These are phyloP conservation scores for Nephrocerus scutellatus DNA, from an alignment of 2,888 invertebrate genomes.

Conservation along the genomic window DNA sequence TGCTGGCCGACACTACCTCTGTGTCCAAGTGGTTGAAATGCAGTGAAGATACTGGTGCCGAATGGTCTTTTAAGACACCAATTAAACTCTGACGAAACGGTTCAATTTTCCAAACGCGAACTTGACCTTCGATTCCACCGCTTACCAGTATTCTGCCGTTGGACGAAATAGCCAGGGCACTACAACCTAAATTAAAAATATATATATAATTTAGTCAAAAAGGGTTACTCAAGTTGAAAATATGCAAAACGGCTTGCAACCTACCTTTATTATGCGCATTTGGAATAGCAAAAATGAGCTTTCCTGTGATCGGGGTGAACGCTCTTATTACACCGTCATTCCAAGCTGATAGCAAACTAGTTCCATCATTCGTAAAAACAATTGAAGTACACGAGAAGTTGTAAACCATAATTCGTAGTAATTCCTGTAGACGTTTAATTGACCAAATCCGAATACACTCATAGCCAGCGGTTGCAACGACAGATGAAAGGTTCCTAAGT, in stretches of 20 bases:
- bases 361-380: constrained; percentile 71
- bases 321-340: constrained; percentile 75
- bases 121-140: constrained; percentile 91
- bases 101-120: constrained; percentile 71
- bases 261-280: constrained; percentile 85
- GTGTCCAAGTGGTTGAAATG: constrained; percentile 68
- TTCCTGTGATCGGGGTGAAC: constrained; percentile 76
- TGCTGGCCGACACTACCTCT: constrained; percentile 82
- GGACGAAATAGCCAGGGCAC: constrained; percentile 68
- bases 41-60: constrained; percentile 77
- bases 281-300: constrained; percentile 71
- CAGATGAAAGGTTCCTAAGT: constrained; percentile 66
- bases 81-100: constrained; percentile 60
- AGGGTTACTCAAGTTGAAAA: background rate
- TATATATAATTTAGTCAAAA: background rate
- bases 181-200: constrained; percentile 43
- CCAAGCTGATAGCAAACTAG: constrained; percentile 75
- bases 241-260: background rate
- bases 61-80: constrained; percentile 82
- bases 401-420: constrained; percentile 75
- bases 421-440: constrained; percentile 64
- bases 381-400: constrained; percentile 80
- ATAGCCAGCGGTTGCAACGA: constrained; percentile 81
- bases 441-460: constrained; percentile 86
- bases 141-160: constrained; percentile 69